Conservation (phyloP, 1,140 invertebrate genomes). For the Heliconius hewitsoni region DNA sequence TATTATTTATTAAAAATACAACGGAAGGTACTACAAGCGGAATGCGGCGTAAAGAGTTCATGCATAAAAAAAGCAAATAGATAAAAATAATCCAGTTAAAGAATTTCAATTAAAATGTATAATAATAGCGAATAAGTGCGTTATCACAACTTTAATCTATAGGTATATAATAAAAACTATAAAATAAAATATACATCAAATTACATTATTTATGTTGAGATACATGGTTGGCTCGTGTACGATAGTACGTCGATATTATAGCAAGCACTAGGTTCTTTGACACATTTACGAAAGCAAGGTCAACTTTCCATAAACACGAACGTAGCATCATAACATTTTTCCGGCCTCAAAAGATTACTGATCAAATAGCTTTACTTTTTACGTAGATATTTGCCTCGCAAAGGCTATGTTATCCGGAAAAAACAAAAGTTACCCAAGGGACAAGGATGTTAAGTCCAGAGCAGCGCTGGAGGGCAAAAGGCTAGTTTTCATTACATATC, state of each 20-base stretch:
- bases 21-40: no score
- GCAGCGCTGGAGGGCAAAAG: conserved; percentile 21
- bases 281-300: conserved; percentile 25
- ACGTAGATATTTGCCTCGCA: conserved; percentile 25
- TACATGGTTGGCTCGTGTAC: background rate
- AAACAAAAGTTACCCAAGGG: conserved; percentile 37
- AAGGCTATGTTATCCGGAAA: conserved; percentile 34
- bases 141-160: no score
- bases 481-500: conserved; percentile 19
- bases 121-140: no score
- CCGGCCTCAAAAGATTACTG: conserved; percentile 35
- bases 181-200: background rate
- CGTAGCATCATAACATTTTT: conserved; percentile 28
- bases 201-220: background rate
- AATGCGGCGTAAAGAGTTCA: no score
- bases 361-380: conserved; percentile 33
- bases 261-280: conserved; percentile 22
- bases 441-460: conserved; percentile 34
- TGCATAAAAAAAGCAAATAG: no score
- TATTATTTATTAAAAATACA: no score
- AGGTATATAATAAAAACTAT: background rate
- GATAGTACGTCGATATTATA: conserved; percentile 9
- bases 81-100: no score
- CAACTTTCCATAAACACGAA: conserved; percentile 28
- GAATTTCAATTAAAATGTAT: no score